Base-by-base conservation (phyloP, 2,113 vertebrate species). In the Dromaius novaehollandiae region DNA sequence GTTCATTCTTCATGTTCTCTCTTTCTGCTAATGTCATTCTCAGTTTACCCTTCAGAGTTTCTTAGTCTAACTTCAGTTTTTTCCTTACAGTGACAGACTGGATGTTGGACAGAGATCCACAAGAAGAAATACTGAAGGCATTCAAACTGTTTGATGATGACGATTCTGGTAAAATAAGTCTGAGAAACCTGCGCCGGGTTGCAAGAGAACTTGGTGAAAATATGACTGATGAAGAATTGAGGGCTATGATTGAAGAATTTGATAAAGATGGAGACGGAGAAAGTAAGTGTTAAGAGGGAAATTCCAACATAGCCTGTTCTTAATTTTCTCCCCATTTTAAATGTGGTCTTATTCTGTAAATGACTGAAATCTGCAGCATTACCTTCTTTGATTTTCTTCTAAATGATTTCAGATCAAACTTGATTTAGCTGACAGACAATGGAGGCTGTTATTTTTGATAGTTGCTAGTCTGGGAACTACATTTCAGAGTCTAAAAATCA, bases 121-220 rank as follows among this genome's bases (percentile, higher is more conserved):
- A 98, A 90, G 99, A 99, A 96, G 99, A 99, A 97, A 98, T 99
- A 97, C 85, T 99, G 71, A 99, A 99, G 95, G 99, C 99, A 63
- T 99, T 99, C 97, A 99, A 99, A 94, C 96, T 99, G 76, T 99
- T 99, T 73, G 99, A 99, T n/a, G 99, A 99, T 63, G 99, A 99
- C 9, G 99, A 99, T 75, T 99, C 99, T 9, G 99, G 99, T 63
- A 99, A 98, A 98, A 99, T 99, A 97, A 99, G 99, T 79, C 97
- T 99, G 97, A 99, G 99, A 95, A 99, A 99, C 96, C 97, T 99
- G 82, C 98, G 99, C 20, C 98, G 99, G 1, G 99, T 99, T 63
- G 99, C 99, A 68, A 98, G 99, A 97, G 99, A 99, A 85, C 93
- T 99, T 32, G 99, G 99, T 64, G 99, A 99, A 97, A 99, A 99